Evolutionary conservation across 2,888 invertebrate species (phyloP).

Genomic region (Bellardia pandia): DNA sequence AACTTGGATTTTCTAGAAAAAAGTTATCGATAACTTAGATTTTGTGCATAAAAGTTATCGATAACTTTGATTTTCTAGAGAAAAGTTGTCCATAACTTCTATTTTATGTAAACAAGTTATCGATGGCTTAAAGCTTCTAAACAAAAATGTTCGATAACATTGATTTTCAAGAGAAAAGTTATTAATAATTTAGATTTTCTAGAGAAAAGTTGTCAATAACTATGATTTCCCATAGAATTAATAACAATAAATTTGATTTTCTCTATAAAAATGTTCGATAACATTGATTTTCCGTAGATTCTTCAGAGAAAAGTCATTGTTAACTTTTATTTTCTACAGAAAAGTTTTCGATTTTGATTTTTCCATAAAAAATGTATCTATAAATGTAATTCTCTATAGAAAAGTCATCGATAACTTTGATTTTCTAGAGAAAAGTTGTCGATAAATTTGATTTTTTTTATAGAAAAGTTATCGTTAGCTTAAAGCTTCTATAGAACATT

Average conservation of each 20-base stretch:
- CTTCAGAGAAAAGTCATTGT: neutral
- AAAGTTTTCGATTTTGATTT: neutral
- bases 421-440: too few relatives aligned
- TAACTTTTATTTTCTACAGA: neutral
- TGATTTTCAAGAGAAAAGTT: neutral
- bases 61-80: neutral
- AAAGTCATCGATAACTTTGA: neutral
- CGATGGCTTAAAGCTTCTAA: neutral
- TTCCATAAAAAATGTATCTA: too few relatives aligned
- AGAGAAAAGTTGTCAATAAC: too few relatives aligned
- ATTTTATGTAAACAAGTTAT: neutral
- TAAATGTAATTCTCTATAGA: neutral
- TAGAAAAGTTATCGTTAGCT: neutral
- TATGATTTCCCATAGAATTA: neutral
- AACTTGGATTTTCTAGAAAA: neutral
- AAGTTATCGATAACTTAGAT: neutral
- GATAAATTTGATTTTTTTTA: too few relatives aligned
- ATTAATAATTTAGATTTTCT: neutral
- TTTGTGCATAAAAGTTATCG: neutral
- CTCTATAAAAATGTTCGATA: neutral
- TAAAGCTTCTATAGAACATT: neutral
- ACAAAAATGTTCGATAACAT: neutral
- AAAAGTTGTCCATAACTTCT: neutral
- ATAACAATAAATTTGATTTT: neutral
- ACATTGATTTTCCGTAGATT: neutral